These are phyloP conservation scores for Bellardia bayeri DNA, from an alignment of 2,888 invertebrate species.

Conservation along the genomic window DNA sequence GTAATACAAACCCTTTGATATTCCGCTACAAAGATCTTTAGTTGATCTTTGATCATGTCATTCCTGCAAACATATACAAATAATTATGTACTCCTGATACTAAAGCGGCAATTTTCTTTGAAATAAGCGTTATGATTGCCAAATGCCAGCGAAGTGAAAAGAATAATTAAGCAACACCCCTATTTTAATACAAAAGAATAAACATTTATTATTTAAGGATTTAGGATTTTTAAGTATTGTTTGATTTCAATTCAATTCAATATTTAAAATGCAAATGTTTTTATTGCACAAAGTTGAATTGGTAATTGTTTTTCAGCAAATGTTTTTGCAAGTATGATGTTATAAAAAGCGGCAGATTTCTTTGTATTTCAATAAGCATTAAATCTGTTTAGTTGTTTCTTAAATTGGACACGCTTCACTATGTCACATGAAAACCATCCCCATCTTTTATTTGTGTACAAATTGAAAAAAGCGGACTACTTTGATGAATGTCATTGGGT, in stretches of 20 bases:
- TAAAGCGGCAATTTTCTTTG: conserved; percentile 65
- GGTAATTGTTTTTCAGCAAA: neutral
- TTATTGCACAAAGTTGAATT: neutral
- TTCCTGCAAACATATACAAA: neutral
- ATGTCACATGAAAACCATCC: conserved; percentile 28
- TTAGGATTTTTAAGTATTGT: neutral
- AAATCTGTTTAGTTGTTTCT: neutral
- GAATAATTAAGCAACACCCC: conserved; percentile 41
- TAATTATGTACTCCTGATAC: conserved; percentile 57
- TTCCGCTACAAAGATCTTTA: neutral
- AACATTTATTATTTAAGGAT: neutral
- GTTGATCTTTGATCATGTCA: conserved; percentile 4
- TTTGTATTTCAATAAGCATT: conserved; percentile 62
- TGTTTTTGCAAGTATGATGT: conserved; percentile 8
- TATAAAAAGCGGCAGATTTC: conserved; percentile 66
- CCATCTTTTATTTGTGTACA: conserved; percentile 11
- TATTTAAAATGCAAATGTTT: conserved; percentile 46
- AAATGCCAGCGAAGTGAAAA: neutral
- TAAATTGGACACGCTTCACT: conserved; percentile 36
- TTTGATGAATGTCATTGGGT: conserved; percentile 40
- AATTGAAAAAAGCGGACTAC: conserved; percentile 9
- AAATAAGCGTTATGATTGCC: conserved; percentile 6
- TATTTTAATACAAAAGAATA: conserved; percentile 23
- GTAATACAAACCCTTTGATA: conserved; percentile 33
- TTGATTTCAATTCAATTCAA: neutral